Evolutionary conservation across 2,888 invertebrate genomes (phyloP), one percentile per base, ranked within the genome.

Genomic region (Sericinus montela): DNA sequence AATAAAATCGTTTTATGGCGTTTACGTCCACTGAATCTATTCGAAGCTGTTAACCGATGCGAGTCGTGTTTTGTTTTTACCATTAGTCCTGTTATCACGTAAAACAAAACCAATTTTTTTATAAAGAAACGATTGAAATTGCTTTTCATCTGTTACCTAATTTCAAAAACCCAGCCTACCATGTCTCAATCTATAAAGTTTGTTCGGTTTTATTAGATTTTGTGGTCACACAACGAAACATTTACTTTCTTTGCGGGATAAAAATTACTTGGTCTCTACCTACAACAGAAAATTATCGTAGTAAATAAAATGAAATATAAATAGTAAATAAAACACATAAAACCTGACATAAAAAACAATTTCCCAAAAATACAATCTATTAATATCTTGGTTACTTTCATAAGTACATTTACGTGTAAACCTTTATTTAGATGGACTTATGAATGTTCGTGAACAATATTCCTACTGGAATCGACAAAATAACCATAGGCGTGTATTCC

Each of bases 1-100:
- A 72, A 69, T 3, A 73, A 68, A 57, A 59, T 56, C 46, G 58
- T 59, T 64, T 63, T 59, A 68, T 65, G 58, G 63, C 57, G 56
- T 65, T 66, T 66, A 64, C 65, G 58, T 53, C 60, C 55, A 67
- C 55, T 62, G 69, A 65, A 68, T 72, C 63, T 57, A 52, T 53
- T 51, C 52, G 72, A 67, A 72, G 75, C 77, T 76, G 75, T 78
- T 80, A 72, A 76, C 69, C 65, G 65, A 50, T 54, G 66, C 45
- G 57, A 51, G 39, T 37, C 48, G 51, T 46, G 38, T 25, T 43
- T 39, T 48, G 43, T 41, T 55, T 49, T 53, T 52, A 32, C 13
- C 40, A 32, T 19, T 3, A 19, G 19, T 3, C 19, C 3, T 19
- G n/a, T n/a, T n/a, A 19, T 19, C 5, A 19, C 19, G 19, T 19